Evolutionary conservation across 2,113 vertebrate genomes (phyloP).

Genomic region (Pungitius pungitius): DNA sequence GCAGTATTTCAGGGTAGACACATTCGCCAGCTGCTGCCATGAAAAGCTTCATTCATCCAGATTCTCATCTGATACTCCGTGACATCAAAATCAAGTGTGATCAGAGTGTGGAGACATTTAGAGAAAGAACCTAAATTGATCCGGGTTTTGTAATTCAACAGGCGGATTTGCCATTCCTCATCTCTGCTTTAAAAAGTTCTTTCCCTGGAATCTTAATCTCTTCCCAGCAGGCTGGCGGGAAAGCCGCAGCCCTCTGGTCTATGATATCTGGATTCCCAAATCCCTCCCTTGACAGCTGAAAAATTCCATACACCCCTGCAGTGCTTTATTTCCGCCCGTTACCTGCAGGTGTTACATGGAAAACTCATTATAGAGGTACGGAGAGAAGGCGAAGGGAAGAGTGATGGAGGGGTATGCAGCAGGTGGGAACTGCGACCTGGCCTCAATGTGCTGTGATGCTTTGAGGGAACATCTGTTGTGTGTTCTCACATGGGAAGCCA

Average conservation of each 20-base stretch:
- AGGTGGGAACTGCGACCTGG: slow-evolving; percentile 45
- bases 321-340: slow-evolving; percentile 3
- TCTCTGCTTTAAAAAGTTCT: slow-evolving; percentile 71
- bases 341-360: slow-evolving; percentile 59
- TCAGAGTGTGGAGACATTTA: slow-evolving; percentile 76
- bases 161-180: slow-evolving; percentile 72
- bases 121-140: slow-evolving; percentile 75
- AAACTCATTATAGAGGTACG: slow-evolving; percentile 70
- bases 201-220: slow-evolving; percentile 74
- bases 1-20: slow-evolving; percentile 34
- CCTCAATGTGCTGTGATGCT: slow-evolving; percentile 68
- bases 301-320: slow-evolving; percentile 56
- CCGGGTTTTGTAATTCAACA: slow-evolving; percentile 73
- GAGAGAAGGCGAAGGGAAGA: slow-evolving; percentile 38
- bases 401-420: slow-evolving; percentile 44
- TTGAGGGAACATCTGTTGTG: slow-evolving; percentile 64
- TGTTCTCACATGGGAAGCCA: slow-evolving; percentile 25
- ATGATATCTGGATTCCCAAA: slow-evolving; percentile 69
- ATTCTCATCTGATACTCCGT: slow-evolving; percentile 71
- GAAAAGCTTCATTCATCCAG: slow-evolving; percentile 57
- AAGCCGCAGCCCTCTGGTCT: slow-evolving; percentile 59
- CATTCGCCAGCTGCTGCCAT: slow-evolving; percentile 65
- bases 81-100: slow-evolving; percentile 70
- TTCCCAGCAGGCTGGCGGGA: slow-evolving; percentile 50
- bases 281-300: slow-evolving; percentile 57